A percentile compares a stretch with the other conserved stretches of the same genome.
Conservation (phyloP, 2,113 vertebrate genomes). For the Tachysurus vachellii region DNA sequence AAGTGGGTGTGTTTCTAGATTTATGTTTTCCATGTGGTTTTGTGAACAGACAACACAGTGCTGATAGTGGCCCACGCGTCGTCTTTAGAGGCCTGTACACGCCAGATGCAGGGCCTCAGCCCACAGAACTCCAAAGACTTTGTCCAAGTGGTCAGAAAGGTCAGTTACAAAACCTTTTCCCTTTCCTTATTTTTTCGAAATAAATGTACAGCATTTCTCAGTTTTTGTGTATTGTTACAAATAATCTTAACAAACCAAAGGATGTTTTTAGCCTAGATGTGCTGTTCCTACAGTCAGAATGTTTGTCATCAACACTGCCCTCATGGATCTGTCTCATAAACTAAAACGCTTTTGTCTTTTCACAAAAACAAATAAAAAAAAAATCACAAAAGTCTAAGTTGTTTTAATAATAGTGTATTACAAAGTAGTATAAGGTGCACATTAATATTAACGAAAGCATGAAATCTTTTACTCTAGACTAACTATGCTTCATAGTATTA, state of each 20-base stretch:
- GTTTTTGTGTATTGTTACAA: neutral
- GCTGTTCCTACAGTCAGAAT: neutral
- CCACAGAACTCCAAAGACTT: slow-evolving; percentile 98
- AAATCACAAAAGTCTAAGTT: too few relatives aligned
- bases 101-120: slow-evolving; percentile 92
- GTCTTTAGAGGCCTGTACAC: slow-evolving; percentile 96
- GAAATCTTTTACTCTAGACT: neutral
- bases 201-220: neutral
- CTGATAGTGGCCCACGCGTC: slow-evolving; percentile 96
- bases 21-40: neutral
- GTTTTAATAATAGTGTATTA: neutral
- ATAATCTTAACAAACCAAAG: neutral
- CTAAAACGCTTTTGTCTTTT: neutral
- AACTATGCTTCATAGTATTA: too few relatives aligned
- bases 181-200: neutral
- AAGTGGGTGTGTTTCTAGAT: neutral
- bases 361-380: too few relatives aligned
- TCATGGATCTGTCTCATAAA: neutral
- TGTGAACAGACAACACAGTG: slow-evolving; percentile 86
- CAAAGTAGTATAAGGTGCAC: neutral
- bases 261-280: neutral
- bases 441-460: neutral
- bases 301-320: neutral
- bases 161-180: slow-evolving; percentile 57
- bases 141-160: slow-evolving; percentile 97